These are phyloP conservation scores for Bufotes viridis DNA, from an alignment of 2,797 vertebrate genomes.

Conservation along the genomic window DNA sequence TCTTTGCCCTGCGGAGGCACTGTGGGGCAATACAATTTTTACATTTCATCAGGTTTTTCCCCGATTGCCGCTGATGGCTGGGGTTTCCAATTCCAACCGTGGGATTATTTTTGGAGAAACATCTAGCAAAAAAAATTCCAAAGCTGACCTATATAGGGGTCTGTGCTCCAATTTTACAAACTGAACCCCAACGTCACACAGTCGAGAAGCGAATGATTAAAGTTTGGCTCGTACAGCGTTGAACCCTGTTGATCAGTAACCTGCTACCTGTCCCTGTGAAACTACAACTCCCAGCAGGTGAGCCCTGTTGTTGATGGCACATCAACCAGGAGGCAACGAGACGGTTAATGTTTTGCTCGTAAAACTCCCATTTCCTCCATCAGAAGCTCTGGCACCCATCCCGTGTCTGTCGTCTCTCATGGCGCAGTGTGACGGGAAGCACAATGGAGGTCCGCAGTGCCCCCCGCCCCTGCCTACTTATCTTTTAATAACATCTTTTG, in stretches of 20 bases:
- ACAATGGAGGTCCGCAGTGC: neutral
- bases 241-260: too few species aligned
- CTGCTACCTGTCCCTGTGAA: too few species aligned
- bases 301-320: too few species aligned
- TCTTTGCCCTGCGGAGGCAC: neutral
- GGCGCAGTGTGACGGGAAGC: neutral
- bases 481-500: slow-evolving; percentile 37
- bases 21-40: neutral
- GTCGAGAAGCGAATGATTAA: too few species aligned
- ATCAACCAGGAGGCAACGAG: neutral
- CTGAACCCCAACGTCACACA: too few species aligned
- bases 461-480: slow-evolving; percentile 8
- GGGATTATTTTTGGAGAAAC: too few species aligned
- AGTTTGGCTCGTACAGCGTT: too few species aligned
- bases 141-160: too few species aligned
- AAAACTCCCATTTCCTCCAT: neutral
- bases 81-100: neutral
- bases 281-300: too few species aligned
- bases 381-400: slow-evolving; percentile 32
- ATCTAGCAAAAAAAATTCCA: too few species aligned
- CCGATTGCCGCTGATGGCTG: neutral
- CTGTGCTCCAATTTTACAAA: too few species aligned
- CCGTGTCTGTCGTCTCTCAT: slow-evolving; percentile 9
- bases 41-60: neutral
- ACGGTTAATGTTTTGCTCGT: slow-evolving; percentile 14